phyloP scores from a whole-genome alignment of 2,797 vertebrate genomes.

The Oryzias dopingdopingensis region DNA sequence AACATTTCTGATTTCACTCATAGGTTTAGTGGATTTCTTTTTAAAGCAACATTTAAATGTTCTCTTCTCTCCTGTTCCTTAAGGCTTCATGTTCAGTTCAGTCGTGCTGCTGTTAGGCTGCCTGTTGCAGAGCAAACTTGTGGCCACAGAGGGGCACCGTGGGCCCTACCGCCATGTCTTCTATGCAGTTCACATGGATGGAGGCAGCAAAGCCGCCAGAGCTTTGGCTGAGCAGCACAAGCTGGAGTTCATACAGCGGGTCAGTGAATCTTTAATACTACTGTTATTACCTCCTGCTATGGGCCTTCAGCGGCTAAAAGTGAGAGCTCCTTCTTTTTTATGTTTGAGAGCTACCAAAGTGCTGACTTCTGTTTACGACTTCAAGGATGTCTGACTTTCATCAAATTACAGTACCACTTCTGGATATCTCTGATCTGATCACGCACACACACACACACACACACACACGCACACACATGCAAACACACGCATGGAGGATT shows the following conservation, averaged over 20 bases:
- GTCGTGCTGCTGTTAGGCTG: slow-evolving; percentile 60
- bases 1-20: neutral
- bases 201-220: slow-evolving; percentile 80
- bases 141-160: slow-evolving; percentile 93
- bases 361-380: slow-evolving; percentile 90
- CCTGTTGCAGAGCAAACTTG: slow-evolving; percentile 79
- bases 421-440: slow-evolving; percentile 93
- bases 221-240: slow-evolving; percentile 82
- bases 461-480: slow-evolving; percentile 59
- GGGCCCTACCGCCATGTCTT: slow-evolving; percentile 84
- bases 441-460: slow-evolving; percentile 74
- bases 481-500: slow-evolving; percentile 4
- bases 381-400: slow-evolving; percentile 88
- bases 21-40: neutral
- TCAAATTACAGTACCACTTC: slow-evolving; percentile 90
- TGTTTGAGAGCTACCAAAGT: slow-evolving; percentile 83
- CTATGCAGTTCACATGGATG: slow-evolving; percentile 79
- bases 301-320: slow-evolving; percentile 71
- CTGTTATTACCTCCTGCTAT: slow-evolving; percentile 35
- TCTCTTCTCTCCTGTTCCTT: neutral
- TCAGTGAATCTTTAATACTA: slow-evolving; percentile 85
- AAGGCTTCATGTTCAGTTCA: slow-evolving; percentile 58
- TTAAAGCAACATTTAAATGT: neutral
- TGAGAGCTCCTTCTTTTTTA: slow-evolving; percentile 79
- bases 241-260: slow-evolving; percentile 90